phyloP scores from a whole-genome alignment of 23 tunicate species.

The Halocynthia aurantium region DNA sequence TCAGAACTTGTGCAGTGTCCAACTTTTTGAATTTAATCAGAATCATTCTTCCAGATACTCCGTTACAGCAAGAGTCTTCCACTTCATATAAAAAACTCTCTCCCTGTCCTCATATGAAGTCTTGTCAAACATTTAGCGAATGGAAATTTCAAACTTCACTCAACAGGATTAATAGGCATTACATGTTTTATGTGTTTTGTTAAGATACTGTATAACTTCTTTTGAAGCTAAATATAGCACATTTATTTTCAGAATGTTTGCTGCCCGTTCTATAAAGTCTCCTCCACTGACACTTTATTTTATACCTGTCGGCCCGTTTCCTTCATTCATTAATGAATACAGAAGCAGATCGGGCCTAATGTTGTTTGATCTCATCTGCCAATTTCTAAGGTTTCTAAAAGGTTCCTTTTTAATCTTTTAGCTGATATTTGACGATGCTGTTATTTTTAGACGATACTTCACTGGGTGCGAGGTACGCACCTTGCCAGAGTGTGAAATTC shows the following conservation, averaged over 20 bases:
- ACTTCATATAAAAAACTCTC: background rate
- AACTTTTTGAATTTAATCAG: too few species aligned
- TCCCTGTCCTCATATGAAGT: slow-evolving; percentile 37
- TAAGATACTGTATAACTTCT: background rate
- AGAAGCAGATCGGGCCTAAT: background rate
- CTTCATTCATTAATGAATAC: slow-evolving; percentile 36
- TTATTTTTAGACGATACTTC: slow-evolving; percentile 40
- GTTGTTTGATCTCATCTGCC: slow-evolving; percentile 21
- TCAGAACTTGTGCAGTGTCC: too few species aligned
- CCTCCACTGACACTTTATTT: slow-evolving; percentile 32
- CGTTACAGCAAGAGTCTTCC: too few species aligned
- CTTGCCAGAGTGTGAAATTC: slow-evolving; percentile 36
- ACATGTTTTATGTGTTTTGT: background rate
- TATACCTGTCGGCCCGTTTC: slow-evolving; percentile 83
- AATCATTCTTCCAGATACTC: too few species aligned
- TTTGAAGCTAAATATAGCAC: background rate
- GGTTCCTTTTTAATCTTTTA: too few species aligned
- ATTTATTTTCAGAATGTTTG: slow-evolving; percentile 26
- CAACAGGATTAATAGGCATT: slow-evolving; percentile 40
- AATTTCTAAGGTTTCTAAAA: slow-evolving; percentile 25
- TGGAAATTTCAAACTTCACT: slow-evolving; percentile 36
- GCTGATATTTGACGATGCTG: background rate
- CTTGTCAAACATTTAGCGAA: slow-evolving; percentile 44
- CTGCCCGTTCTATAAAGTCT: slow-evolving; percentile 6
- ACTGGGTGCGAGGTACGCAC: slow-evolving; percentile 35